Conservation (phyloP, 1,140 invertebrate species). For the Drosophila murphyi region DNA sequence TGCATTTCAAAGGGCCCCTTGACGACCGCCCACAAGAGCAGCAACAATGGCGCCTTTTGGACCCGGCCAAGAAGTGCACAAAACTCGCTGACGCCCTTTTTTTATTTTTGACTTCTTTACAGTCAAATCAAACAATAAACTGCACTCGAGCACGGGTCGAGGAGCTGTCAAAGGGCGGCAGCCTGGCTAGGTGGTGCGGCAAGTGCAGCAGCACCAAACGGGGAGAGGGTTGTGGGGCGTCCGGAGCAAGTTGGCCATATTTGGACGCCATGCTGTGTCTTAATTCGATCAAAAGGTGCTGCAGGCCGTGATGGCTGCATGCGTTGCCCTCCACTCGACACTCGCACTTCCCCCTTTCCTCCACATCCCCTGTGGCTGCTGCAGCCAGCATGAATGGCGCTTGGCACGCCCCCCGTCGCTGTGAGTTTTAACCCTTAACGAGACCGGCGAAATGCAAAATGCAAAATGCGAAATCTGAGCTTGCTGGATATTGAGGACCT, state of each 20-base stretch:
- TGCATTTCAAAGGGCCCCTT: slow-evolving; percentile 64
- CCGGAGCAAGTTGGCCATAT: slow-evolving; percentile 72
- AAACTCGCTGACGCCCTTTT: slow-evolving; percentile 48
- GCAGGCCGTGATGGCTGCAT: slow-evolving; percentile 49
- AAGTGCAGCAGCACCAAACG: slow-evolving; percentile 9
- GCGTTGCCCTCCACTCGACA: slow-evolving; percentile 35
- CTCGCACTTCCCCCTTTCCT: not conserved
- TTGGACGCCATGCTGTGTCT: slow-evolving; percentile 76
- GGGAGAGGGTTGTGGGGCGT: not conserved
- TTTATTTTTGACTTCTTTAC: not conserved
- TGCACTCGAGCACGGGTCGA: slow-evolving; percentile 69
- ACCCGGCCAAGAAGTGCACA: slow-evolving; percentile 61
- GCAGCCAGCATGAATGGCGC: slow-evolving; percentile 47
- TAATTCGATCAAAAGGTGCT: slow-evolving; percentile 76
- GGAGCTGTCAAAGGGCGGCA: not conserved
- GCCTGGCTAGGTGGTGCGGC: slow-evolving; percentile 23
- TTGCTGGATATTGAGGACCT: slow-evolving; percentile 29
- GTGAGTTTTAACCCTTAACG: slow-evolving; percentile 58
- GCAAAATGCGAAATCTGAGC: not conserved
- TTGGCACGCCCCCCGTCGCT: slow-evolving; percentile 59
- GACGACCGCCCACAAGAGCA: slow-evolving; percentile 49
- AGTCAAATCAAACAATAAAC: slow-evolving; percentile 77
- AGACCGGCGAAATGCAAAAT: slow-evolving; percentile 1
- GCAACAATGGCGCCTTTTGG: slow-evolving; percentile 35
- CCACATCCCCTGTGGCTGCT: slow-evolving; percentile 2